phyloP scores from a whole-genome alignment of 2,888 invertebrate species.

The Catocala fraxini region DNA sequence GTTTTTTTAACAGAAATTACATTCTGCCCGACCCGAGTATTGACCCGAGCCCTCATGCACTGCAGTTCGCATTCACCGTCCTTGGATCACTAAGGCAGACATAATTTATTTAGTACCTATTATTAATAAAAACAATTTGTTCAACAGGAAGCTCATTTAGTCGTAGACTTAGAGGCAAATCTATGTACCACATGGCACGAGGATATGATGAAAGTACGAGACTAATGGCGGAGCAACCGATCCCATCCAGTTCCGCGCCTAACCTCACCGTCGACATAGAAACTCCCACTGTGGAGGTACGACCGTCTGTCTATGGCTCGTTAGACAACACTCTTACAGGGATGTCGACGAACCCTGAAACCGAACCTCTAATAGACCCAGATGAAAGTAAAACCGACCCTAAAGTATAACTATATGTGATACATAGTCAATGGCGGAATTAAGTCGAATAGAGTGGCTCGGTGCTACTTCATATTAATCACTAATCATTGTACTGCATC shows the following conservation, averaged over 20 bases:
- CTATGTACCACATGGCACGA: conserved; percentile 91
- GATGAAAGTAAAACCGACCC: conserved; percentile 57
- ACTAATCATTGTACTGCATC: conserved; percentile 2
- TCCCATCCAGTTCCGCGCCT: conserved; percentile 74
- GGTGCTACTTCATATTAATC: conserved; percentile 14
- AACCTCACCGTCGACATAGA: conserved; percentile 66
- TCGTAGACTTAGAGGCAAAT: conserved; percentile 92
- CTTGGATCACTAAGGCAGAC: too few relatives aligned
- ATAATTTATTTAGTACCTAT: too few relatives aligned
- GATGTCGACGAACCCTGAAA: conserved; percentile 66
- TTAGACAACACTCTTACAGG: conserved; percentile 68
- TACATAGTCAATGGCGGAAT: conserved; percentile 28
- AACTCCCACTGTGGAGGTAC: conserved; percentile 65
- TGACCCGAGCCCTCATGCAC: too few relatives aligned
- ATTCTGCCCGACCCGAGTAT: too few relatives aligned
- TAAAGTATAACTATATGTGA: conserved; percentile 58
- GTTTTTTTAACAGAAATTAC: too few relatives aligned
- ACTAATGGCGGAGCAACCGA: conserved; percentile 70
- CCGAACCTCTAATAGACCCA: conserved; percentile 67
- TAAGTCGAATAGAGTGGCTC: conserved; percentile 21
- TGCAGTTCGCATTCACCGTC: too few relatives aligned
- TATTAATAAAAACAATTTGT: too few relatives aligned
- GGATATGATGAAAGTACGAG: conserved; percentile 89
- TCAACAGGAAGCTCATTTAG: conserved; percentile 91
- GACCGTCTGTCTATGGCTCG: conserved; percentile 77